These are phyloP conservation scores for Diachasmimorpha longicaudata DNA, from an alignment of 1,140 invertebrate species.

Conservation along the genomic window DNA sequence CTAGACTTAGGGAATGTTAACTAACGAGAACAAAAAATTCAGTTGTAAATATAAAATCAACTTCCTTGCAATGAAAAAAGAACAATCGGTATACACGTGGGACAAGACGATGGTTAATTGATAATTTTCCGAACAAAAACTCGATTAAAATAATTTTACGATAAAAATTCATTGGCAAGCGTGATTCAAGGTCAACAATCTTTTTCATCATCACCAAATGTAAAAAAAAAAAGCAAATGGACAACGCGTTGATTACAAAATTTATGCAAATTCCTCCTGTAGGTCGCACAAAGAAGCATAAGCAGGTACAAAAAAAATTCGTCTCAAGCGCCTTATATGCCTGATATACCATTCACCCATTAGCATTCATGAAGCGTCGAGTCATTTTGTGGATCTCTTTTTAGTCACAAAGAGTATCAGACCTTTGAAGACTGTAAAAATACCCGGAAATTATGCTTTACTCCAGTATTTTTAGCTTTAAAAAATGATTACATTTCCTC, in stretches of 20 bases:
- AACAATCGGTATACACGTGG: background rate
- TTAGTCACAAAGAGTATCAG: background rate
- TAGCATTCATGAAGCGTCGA: constrained; percentile 52
- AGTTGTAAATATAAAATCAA: too few species aligned
- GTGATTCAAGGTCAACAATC: background rate
- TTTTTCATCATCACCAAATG: background rate
- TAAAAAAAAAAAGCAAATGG: background rate
- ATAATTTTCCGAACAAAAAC: background rate
- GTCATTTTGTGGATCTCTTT: constrained; percentile 14
- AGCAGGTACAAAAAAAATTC: constrained; percentile 16
- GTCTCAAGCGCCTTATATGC: background rate
- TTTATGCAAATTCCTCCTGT: constrained; percentile 52
- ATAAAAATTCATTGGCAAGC: background rate
- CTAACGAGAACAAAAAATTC: background rate
- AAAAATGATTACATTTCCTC: too few species aligned
- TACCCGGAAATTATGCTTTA: background rate
- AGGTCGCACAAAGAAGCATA: background rate
- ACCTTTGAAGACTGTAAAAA: constrained; percentile 1
- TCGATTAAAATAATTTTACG: background rate
- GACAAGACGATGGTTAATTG: background rate
- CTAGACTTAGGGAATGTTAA: constrained; percentile 16
- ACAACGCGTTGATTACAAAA: constrained; percentile 53
- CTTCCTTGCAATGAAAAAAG: background rate
- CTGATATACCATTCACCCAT: constrained; percentile 34
- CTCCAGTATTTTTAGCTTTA: background rate